Evolutionary conservation across 2,113 vertebrate species (phyloP).

Genomic region (Salvelinus alpinus): DNA sequence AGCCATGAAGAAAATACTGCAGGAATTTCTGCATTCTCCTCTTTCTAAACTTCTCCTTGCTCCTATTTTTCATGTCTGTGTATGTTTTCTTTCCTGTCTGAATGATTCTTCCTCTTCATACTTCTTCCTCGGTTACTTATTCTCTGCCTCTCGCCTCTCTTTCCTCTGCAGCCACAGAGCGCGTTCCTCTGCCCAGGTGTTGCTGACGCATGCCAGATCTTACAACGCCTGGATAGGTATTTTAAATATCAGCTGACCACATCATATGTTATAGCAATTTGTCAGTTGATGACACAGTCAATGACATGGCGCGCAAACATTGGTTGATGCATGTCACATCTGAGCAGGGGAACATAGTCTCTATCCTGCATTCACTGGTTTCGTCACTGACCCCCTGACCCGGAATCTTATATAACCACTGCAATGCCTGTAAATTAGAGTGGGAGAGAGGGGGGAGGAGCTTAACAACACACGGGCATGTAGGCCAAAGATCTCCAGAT

Average conservation of each 20-base stretch:
- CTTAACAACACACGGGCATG: slow-evolving; percentile 6
- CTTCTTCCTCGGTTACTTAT: slow-evolving; percentile 25
- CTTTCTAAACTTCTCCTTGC: slow-evolving; percentile 64
- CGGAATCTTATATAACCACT: slow-evolving; percentile 70
- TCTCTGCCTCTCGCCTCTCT: slow-evolving; percentile 14
- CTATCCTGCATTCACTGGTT: slow-evolving; percentile 48
- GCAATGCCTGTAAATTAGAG: slow-evolving; percentile 68
- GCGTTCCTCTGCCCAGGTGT: too few species aligned
- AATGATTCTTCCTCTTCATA: slow-evolving; percentile 27
- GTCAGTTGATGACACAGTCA: too few species aligned
- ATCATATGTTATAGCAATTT: too few species aligned
- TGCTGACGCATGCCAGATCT: too few species aligned
- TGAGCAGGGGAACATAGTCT: slow-evolving; percentile 33
- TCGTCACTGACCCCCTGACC: slow-evolving; percentile 69
- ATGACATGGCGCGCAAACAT: too few species aligned
- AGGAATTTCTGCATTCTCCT: slow-evolving; percentile 21
- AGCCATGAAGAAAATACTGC: slow-evolving; percentile 1
- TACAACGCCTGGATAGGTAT: too few species aligned
- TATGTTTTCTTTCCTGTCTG: slow-evolving; percentile 54
- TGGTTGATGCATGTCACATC: too few species aligned
- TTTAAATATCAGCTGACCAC: too few species aligned
- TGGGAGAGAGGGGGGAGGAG: slow-evolving; percentile 26
- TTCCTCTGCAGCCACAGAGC: neutral
- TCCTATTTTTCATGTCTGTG: slow-evolving; percentile 30
- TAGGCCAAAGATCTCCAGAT: neutral